Evolutionary conservation across 2,113 vertebrate genomes (phyloP).

Genomic region (Mionectes macconnelli): DNA sequence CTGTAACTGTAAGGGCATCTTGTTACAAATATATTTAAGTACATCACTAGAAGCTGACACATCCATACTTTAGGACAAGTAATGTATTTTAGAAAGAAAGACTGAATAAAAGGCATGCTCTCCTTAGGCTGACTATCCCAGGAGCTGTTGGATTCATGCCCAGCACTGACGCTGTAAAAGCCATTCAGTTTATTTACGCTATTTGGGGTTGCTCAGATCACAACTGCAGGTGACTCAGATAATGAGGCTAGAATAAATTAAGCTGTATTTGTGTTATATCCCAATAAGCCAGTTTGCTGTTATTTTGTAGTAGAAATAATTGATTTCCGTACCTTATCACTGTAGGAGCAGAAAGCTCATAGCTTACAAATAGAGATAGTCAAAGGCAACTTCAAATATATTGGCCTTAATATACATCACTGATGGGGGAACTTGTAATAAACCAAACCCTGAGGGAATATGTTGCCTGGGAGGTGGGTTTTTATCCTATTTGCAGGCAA

Average conservation of each 20-base stretch:
- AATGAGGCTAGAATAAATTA: not conserved
- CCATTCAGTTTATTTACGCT: not conserved
- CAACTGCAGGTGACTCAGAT: not conserved
- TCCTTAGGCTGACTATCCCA: not conserved
- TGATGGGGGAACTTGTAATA: not conserved
- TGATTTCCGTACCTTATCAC: not conserved
- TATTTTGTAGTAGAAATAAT: not conserved
- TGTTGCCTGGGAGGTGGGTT: not conserved
- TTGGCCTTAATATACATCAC: not conserved
- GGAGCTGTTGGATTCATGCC: not conserved
- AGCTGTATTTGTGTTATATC: not conserved
- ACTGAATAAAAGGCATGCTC: not conserved
- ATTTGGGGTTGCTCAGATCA: not conserved
- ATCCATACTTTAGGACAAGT: not conserved
- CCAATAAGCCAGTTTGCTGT: not conserved
- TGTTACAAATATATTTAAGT: not conserved
- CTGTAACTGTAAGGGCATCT: not conserved
- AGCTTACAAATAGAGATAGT: not conserved
- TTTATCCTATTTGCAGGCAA: not conserved
- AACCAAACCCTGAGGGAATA: not conserved
- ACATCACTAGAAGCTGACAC: not conserved
- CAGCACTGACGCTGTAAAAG: not conserved
- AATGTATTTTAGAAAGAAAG: not conserved
- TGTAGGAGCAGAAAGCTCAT: not conserved
- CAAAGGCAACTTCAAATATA: not conserved